Percentiles rank a stretch among this genome's conserved stretches.
phyloP scores from a whole-genome alignment of 2,797 vertebrate species.

The Gymnothorax reevesii region DNA sequence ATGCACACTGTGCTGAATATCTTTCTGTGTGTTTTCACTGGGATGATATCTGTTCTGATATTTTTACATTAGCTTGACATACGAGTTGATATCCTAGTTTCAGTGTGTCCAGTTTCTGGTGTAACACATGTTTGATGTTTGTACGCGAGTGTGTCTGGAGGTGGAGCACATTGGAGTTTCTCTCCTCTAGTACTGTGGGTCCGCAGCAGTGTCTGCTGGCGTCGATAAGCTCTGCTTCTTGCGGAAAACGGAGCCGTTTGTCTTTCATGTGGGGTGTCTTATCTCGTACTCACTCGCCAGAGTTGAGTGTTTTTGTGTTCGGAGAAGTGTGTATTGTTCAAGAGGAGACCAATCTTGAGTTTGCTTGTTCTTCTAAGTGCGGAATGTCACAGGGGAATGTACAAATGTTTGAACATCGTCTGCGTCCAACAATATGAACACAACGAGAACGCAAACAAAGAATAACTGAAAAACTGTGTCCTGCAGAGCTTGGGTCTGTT shows the following conservation, averaged over 20 bases:
- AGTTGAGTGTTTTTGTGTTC: not conserved
- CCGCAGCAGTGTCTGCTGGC: conserved; percentile 3
- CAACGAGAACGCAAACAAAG: no score
- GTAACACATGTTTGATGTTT: not conserved
- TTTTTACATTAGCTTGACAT: not conserved
- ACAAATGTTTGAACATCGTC: not conserved
- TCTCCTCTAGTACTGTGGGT: conserved; percentile 16
- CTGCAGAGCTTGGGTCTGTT: no score
- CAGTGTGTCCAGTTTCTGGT: not conserved
- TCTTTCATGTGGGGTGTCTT: not conserved
- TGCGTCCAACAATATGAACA: not conserved
- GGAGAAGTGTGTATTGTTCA: not conserved
- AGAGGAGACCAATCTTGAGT: not conserved
- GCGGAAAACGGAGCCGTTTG: not conserved
- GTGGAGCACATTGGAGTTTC: not conserved
- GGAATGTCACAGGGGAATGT: not conserved
- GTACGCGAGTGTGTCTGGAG: not conserved
- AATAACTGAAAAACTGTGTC: no score
- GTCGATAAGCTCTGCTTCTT: not conserved
- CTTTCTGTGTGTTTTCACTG: not conserved
- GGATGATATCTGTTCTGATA: not conserved
- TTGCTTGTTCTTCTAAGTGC: not conserved
- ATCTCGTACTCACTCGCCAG: not conserved
- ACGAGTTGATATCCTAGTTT: not conserved
- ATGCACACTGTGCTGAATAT: not conserved